phyloP scores from a whole-genome alignment of 2,113 vertebrate species.

The Jacana jacana region DNA sequence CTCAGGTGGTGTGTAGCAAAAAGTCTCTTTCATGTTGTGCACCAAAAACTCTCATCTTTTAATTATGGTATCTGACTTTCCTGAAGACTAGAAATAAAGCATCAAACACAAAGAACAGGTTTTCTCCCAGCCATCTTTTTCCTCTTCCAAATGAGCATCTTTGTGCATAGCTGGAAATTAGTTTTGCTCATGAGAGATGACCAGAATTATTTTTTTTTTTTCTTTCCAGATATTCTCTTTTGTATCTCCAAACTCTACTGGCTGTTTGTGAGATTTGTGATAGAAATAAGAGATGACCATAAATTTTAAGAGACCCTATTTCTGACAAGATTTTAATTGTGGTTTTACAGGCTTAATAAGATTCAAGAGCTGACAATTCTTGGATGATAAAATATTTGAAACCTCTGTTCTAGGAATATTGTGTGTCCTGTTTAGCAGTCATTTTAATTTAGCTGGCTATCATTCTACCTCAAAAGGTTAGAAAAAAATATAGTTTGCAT shows the following conservation, averaged over 20 bases:
- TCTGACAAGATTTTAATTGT: not conserved
- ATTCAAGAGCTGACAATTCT: not conserved
- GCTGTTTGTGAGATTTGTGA: not conserved
- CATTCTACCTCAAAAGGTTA: not conserved
- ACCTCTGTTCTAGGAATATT: not conserved
- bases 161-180: not conserved
- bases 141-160: not conserved
- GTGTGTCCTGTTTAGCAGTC: not conserved
- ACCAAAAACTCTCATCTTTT: not conserved
- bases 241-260: not conserved
- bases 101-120: not conserved
- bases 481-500: not conserved
- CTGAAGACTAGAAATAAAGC: not conserved
- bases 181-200: not conserved
- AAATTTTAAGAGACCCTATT: not conserved
- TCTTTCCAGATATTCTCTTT: not conserved
- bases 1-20: not conserved
- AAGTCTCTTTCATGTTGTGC: not conserved
- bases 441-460: not conserved
- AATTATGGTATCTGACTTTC: not conserved
- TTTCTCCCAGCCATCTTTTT: not conserved
- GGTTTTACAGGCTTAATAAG: not conserved
- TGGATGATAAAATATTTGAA: not conserved
- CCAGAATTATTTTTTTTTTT: not conserved
- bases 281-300: not conserved